Evolutionary conservation across 2,113 vertebrate genomes (phyloP), one percentile per base, ranked within the genome.

Genomic region (Pterophyllum scalare): DNA sequence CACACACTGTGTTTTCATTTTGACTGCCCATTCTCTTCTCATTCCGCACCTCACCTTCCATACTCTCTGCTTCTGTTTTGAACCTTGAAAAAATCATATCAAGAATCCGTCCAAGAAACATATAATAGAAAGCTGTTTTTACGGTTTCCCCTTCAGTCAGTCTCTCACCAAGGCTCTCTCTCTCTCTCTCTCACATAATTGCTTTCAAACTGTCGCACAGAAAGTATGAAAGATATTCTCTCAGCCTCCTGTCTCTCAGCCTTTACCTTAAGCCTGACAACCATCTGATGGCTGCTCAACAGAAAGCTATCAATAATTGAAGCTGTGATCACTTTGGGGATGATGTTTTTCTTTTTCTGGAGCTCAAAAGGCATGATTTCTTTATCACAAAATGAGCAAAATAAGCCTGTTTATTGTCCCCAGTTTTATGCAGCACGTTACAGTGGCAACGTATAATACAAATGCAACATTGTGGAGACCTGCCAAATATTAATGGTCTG

Each of bases 221-320:
- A 91, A 85, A 75, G 40, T 61, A 79, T 81, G 43, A 88, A 76
- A 67, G 22, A 61, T 33, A 64, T 52, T 57, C 43, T 59, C 43
- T 52, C 64, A 67, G 56, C 15, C 49, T 28, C 38, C 31, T n/a
- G 49, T 82, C 60, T 38, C 15, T 57, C 65, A 88, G 58, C 67
- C 80, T 77, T 80, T 70, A 59, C 86, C 84, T 88, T 77, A 56
- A 85, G 81, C 79, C 82, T 89, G 80, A 84, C 89, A 92, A 72
- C 59, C 86, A 83, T 83, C 54, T 70, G 86, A 89, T 85, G 89
- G 59, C 59, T 86, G 82, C 79, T 75, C 72, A 80, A 75, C 88
- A 80, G 60, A 85, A 79, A 77, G 20, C 57, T 80, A 88, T 92
- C 91, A 92, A 90, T 93, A 92, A 93, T 92, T 91, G 77, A 94